Evolutionary conservation across 2,113 vertebrate genomes (phyloP).

Genomic region (rat (Rattus norvegicus)): GRCr8 NC_086034.1:3500001-3500500

Average conservation of each 20-base stretch:
- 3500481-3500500: not conserved
- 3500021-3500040: not conserved
- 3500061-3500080: not conserved
- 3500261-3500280: not conserved
- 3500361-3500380: not conserved
- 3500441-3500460: conserved; percentile 3
- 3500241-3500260: not conserved
- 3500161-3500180: not conserved
- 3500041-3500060: not conserved
- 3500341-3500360: conserved; percentile 47
- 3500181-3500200: not conserved
- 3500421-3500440: conserved; percentile 15
- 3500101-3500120: rapidly evolving
- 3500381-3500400: not conserved
- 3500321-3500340: not conserved
- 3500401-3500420: not conserved
- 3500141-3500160: not conserved
- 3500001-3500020: not conserved
- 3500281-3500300: not conserved
- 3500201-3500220: not conserved
- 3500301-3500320: not conserved
- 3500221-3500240: not conserved
- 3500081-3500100: too few species aligned
- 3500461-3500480: not conserved
- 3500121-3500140: not conserved